Percentiles rank a stretch among this genome's conserved stretches.
phyloP scores from a whole-genome alignment of 2,797 vertebrate genomes.

The Amniataba percoides region DNA sequence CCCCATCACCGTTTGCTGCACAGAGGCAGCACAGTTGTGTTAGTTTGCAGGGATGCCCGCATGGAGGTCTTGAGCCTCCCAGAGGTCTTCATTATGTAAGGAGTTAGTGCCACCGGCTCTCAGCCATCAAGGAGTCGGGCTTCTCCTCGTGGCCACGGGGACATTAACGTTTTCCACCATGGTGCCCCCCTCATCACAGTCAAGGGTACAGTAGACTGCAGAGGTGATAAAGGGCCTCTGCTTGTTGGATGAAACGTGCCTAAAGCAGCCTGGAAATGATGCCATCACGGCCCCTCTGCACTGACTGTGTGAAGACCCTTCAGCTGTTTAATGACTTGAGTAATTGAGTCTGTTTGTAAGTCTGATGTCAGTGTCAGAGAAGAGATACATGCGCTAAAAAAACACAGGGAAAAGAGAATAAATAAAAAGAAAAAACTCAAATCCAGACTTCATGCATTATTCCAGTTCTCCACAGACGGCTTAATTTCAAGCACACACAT shows the following conservation, averaged over 20 bases:
- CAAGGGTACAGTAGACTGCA: slow-evolving; percentile 28
- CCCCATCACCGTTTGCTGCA: slow-evolving; percentile 4
- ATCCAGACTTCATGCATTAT: neutral
- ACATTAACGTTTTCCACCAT: slow-evolving; percentile 44
- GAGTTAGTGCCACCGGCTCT: slow-evolving; percentile 50
- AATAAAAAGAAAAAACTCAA: neutral
- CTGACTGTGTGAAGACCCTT: neutral
- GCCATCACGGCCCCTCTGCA: slow-evolving; percentile 4
- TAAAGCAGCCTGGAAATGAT: slow-evolving; percentile 19
- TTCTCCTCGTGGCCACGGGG: slow-evolving; percentile 35
- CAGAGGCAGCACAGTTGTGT: slow-evolving; percentile 1
- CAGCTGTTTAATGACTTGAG: slow-evolving; percentile 4
- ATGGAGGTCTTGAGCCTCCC: slow-evolving; percentile 46
- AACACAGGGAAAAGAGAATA: neutral
- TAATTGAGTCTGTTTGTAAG: neutral
- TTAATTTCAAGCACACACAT: neutral
- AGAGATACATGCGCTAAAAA: neutral
- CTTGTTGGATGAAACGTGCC: slow-evolving; percentile 38
- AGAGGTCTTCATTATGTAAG: slow-evolving; percentile 69
- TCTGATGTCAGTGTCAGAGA: neutral
- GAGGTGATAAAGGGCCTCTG: slow-evolving; percentile 41
- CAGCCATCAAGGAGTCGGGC: slow-evolving; percentile 37
- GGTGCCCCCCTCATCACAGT: slow-evolving; percentile 36
- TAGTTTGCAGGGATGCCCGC: slow-evolving; percentile 22
- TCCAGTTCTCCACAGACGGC: neutral